Evolutionary conservation across 2,113 vertebrate genomes (phyloP).

Genomic region (Crotalus helleri): DNA sequence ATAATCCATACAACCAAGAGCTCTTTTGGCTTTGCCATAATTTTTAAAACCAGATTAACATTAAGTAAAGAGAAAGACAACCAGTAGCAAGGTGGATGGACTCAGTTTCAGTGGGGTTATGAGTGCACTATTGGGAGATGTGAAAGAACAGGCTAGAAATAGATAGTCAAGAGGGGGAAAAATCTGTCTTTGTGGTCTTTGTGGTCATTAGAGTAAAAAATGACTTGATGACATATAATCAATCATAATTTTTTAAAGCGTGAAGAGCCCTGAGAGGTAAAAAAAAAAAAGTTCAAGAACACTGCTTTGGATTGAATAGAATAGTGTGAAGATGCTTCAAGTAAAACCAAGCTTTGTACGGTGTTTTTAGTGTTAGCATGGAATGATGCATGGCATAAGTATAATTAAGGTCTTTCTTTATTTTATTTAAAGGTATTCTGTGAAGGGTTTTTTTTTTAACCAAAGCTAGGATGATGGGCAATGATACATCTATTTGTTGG

Average conservation of each 20-base stretch:
- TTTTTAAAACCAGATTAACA: neutral
- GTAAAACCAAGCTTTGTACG: neutral
- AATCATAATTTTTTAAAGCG: neutral
- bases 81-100: neutral
- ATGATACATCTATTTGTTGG: neutral
- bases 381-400: neutral
- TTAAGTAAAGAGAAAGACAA: neutral
- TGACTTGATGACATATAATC: neutral
- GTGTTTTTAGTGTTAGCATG: neutral
- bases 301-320: neutral
- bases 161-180: neutral
- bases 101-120: neutral
- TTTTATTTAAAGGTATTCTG: neutral
- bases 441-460: neutral
- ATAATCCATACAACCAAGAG: neutral
- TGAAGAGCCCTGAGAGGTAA: neutral
- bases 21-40: neutral
- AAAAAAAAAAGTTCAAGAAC: neutral
- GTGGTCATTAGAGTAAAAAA: neutral
- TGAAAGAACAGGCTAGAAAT: neutral
- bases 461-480: neutral
- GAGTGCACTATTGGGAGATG: neutral
- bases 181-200: neutral
- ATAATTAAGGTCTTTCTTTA: neutral
- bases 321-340: neutral